A percentile compares a stretch with the other conserved stretches of the same genome.
These are phyloP conservation scores for Parasteatoda lunata DNA, from an alignment of 2,888 invertebrate genomes.

Conservation along the genomic window DNA sequence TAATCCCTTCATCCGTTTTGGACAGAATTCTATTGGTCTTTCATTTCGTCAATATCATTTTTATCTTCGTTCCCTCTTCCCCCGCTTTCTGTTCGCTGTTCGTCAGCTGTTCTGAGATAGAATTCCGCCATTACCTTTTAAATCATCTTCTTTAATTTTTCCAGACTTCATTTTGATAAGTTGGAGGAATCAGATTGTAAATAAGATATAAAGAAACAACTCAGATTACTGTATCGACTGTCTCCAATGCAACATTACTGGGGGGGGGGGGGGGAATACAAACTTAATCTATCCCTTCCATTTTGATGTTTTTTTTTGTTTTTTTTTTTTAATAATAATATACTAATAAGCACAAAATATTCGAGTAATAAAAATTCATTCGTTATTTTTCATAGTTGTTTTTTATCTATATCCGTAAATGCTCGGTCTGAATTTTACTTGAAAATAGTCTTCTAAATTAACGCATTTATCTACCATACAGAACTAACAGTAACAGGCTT, in stretches of 20 bases:
- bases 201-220: too few relatives aligned
- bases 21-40: constrained; percentile 54
- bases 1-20: constrained; percentile 60
- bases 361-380: too few relatives aligned
- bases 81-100: constrained; percentile 11
- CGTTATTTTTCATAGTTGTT: too few relatives aligned
- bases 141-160: constrained; percentile 42
- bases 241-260: too few relatives aligned
- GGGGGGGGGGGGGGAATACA: not conserved
- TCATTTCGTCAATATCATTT: constrained; percentile 52
- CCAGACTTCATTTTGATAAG: not conserved
- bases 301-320: not conserved
- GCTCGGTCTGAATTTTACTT: too few relatives aligned
- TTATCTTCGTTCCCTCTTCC: constrained; percentile 9
- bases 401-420: too few relatives aligned
- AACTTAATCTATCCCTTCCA: not conserved
- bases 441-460: too few relatives aligned
- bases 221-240: too few relatives aligned
- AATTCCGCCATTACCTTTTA: constrained; percentile 64
- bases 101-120: constrained; percentile 64
- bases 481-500: too few relatives aligned
- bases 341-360: too few relatives aligned
- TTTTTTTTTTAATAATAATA: not conserved
- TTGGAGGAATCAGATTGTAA: too few relatives aligned
- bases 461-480: too few relatives aligned